Percentiles rank a stretch among this genome's conserved stretches.
Evolutionary conservation across 1,140 invertebrate genomes (phyloP).

Genomic region (Ostrea denselamellosa): DNA sequence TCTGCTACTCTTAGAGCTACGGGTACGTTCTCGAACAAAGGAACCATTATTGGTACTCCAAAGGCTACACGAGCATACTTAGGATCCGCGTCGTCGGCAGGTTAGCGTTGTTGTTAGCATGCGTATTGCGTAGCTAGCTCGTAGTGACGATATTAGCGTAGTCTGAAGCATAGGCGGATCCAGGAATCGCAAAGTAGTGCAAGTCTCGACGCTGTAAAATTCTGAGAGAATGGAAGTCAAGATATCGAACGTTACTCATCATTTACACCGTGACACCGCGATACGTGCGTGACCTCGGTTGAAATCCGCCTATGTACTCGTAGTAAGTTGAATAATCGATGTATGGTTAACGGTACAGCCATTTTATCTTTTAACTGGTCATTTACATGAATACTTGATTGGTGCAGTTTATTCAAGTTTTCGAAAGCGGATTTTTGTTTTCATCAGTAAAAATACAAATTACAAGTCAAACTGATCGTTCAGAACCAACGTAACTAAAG

Average conservation of each 20-base stretch:
- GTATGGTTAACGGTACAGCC: background rate
- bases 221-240: background rate
- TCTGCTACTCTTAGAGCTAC: conserved; percentile 66
- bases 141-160: conserved; percentile 34
- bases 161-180: conserved; percentile 36
- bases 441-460: background rate
- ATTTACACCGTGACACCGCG: background rate
- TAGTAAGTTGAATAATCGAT: conserved; percentile 21
- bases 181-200: background rate
- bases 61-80: conserved; percentile 47
- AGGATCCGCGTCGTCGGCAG: conserved; percentile 51
- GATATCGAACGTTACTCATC: background rate
- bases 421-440: too few species aligned
- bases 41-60: conserved; percentile 58
- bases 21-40: conserved; percentile 69
- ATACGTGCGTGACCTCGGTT: background rate
- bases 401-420: too few species aligned
- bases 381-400: background rate
- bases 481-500: background rate
- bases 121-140: conserved; percentile 31
- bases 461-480: background rate
- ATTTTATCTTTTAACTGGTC: conserved; percentile 2
- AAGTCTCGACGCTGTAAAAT: background rate
- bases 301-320: conserved; percentile 17
- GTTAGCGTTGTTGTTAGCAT: conserved; percentile 37